A percentile compares a stretch with the other conserved stretches of the same genome.
phyloP scores from a whole-genome alignment of 2,888 invertebrate genomes.

The Xestobium rufovillosum region DNA sequence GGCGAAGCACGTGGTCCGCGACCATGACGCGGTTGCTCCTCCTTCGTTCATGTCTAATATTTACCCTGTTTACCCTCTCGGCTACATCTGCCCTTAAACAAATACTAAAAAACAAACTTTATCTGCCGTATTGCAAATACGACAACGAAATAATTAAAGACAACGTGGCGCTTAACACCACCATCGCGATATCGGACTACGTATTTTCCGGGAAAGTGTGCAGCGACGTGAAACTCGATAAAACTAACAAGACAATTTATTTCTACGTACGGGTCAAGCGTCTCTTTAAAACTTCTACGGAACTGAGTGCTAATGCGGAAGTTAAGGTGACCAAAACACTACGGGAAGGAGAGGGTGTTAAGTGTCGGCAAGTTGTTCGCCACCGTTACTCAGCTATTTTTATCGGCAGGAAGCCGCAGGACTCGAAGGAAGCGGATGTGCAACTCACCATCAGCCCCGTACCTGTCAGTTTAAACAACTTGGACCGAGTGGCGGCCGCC shows the following conservation, averaged over 20 bases:
- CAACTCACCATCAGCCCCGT: conserved; percentile 38
- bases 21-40: conserved; percentile 15
- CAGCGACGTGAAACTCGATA: conserved; percentile 31
- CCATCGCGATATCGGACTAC: conserved; percentile 32
- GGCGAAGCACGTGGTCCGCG: conserved; percentile 13
- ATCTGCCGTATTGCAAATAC: conserved; percentile 37
- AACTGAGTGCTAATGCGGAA: conserved; percentile 30
- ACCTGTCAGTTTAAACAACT: conserved; percentile 41
- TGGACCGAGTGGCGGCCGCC: conserved; percentile 41
- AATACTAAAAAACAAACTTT: conserved; percentile 15
- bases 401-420: conserved; percentile 34
- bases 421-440: conserved; percentile 32
- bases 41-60: conserved; percentile 12
- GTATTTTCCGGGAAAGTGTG: conserved; percentile 41
- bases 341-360: conserved; percentile 38
- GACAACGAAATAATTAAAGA: conserved; percentile 36
- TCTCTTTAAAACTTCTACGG: conserved; percentile 36
- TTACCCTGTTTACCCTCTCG: conserved; percentile 6
- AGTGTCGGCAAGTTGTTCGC: conserved; percentile 38
- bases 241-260: conserved; percentile 30
- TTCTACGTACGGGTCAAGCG: conserved; percentile 38
- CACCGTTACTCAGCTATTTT: conserved; percentile 41
- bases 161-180: conserved; percentile 31
- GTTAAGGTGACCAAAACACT: conserved; percentile 36
- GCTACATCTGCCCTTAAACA: no score